These are phyloP conservation scores for Spondyliosoma cantharus DNA, from an alignment of 2,797 vertebrate genomes.

Conservation along the genomic window DNA sequence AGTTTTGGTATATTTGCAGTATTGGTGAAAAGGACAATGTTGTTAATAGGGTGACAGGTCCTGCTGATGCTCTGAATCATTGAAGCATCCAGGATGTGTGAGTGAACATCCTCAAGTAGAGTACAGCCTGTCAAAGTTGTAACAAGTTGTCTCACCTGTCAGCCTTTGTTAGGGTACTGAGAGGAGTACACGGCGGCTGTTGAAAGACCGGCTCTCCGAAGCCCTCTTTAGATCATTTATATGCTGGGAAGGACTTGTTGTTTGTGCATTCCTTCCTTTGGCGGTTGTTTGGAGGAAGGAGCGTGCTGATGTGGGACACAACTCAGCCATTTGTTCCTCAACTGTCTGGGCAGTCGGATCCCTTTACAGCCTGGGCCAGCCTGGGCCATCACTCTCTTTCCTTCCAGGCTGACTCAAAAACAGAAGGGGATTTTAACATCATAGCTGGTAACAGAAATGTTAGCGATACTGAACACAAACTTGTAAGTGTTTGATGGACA, in stretches of 20 bases:
- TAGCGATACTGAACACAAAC: slow-evolving; percentile 20
- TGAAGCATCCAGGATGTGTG: slow-evolving; percentile 33
- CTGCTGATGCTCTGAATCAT: slow-evolving; percentile 8
- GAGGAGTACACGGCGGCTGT: slow-evolving; percentile 22
- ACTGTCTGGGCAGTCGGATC: slow-evolving; percentile 10
- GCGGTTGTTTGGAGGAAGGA: slow-evolving; percentile 33
- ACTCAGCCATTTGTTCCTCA: slow-evolving; percentile 38
- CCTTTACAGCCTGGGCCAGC: slow-evolving; percentile 13
- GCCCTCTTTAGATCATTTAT: slow-evolving; percentile 30
- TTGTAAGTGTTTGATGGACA: slow-evolving; percentile 18
- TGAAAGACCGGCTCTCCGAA: slow-evolving; percentile 15
- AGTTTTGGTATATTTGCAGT: slow-evolving; percentile 4
- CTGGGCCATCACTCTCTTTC: slow-evolving; percentile 7
- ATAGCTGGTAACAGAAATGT: slow-evolving; percentile 7
- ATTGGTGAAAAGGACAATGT: slow-evolving; percentile 8
- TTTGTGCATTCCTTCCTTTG: slow-evolving; percentile 25
- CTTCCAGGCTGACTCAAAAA: slow-evolving; percentile 15
- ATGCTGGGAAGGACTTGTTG: slow-evolving; percentile 33
- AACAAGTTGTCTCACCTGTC: slow-evolving; percentile 50
- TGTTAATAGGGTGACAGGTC: slow-evolving; percentile 12
- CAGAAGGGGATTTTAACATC: not conserved
- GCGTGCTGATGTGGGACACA: slow-evolving; percentile 27
- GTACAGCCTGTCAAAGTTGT: slow-evolving; percentile 36
- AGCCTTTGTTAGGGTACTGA: slow-evolving; percentile 30
- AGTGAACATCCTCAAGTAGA: slow-evolving; percentile 21